Base-by-base conservation (phyloP, 2,113 vertebrate species). In the Tupaia chinensis region DNA sequence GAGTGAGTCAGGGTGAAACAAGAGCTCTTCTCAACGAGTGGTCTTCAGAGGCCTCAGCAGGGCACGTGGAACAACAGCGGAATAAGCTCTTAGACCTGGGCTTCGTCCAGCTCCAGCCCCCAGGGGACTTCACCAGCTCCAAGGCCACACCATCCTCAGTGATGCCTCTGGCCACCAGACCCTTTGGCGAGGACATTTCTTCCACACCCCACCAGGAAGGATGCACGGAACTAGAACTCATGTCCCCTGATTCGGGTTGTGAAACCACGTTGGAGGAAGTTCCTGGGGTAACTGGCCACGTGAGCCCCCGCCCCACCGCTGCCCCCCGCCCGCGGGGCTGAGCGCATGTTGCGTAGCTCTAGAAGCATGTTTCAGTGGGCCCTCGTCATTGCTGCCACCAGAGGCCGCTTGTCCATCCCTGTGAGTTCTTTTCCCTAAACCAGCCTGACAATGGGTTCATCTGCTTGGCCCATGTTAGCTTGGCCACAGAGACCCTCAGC, bases 221-320 rank as follows among this genome's bases (percentile, higher is more conserved):
- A 96, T 91, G 91, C 94, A 92, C 92, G 78, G 97, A 97, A 93
- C 94, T 91, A 6, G 97, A 98, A 58, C 95, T 98, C 80, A 63
- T 91, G 89, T 99, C 99, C 44, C 98, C 98, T 0, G 98, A 98
- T 95, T 99, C 98, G 0, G 98, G 98, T 98, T 98, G 98, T 1
- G 98, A 99, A 97, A 98, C 99, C 87, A 98, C 98, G 61, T 97
- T 99, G 97, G 98, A 98, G 19, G 98, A 99, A 98, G 97, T 98
- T 60, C 94, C 97, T 32, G 84, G 98, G 98, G 98, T 98, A 99
- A 98, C 98, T 98, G 96, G 98, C 95, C 97, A 97, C 29, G 82
- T 97, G 98, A 98, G 96, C 98, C 96, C 97, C 96, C 5, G 0
- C 77, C 74, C 84, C 87, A 68, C 86, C 9, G 0, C 95, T 88